A percentile compares a stretch with the other conserved stretches of the same genome.
These are phyloP conservation scores for Ctenoplectra terminalis DNA, from an alignment of 1,140 invertebrate species.

Conservation along the genomic window DNA sequence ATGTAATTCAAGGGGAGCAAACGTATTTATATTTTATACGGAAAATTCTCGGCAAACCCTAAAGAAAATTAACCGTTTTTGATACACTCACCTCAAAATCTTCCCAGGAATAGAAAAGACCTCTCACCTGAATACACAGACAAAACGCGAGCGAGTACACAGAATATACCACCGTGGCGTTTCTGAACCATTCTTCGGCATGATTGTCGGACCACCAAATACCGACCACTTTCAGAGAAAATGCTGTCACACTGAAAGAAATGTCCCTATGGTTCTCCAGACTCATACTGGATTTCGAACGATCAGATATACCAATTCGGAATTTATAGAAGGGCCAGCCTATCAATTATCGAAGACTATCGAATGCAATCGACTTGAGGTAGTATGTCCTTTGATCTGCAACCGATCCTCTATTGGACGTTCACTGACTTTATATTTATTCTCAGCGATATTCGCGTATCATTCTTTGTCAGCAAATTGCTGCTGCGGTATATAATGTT, in stretches of 20 bases:
- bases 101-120: constrained; percentile 49
- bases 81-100: constrained; percentile 60
- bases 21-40: too few species aligned
- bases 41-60: too few species aligned
- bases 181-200: constrained; percentile 9
- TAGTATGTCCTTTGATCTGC: constrained; percentile 6
- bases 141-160: neutral
- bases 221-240: constrained; percentile 58
- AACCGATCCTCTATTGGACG: neutral
- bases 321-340: neutral
- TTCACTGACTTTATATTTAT: neutral
- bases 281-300: neutral
- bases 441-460: too few species aligned
- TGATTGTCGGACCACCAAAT: constrained; percentile 46
- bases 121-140: constrained; percentile 18
- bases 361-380: neutral
- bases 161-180: constrained; percentile 37
- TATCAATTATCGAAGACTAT: neutral
- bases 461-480: neutral
- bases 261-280: neutral
- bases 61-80: too few species aligned
- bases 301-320: neutral
- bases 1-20: too few species aligned
- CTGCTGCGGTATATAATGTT: neutral
- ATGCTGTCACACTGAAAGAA: constrained; percentile 46